Evolutionary conservation across 2,797 vertebrate genomes (phyloP), one percentile per base, ranked within the genome.

Genomic region (Leptatherina wallacei): DNA sequence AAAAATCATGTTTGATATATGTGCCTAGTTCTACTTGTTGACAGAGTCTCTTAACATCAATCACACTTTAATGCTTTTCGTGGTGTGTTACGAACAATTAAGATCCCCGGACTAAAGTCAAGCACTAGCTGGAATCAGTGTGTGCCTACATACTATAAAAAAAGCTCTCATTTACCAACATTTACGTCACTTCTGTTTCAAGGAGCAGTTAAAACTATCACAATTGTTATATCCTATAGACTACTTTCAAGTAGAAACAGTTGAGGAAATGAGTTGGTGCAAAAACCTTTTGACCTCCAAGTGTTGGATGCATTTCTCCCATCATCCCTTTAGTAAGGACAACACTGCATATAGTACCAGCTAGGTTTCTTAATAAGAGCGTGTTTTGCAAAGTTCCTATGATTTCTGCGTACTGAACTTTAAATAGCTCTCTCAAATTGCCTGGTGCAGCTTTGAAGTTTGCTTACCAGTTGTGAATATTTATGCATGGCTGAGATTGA

Each of bases 361-460:
- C 65, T 24, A 40, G 13, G 33, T 24, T 42, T 49, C 60, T 58
- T 57, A 69, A 76, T 52, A 54, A 13, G 9, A 61, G 57, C 14
- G 44, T 68, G 47, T 52, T 32, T 13, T 69, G 64, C 33, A 58
- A 54, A 35, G 29, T 55, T 71, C 10, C 40, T 44, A 30, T 27
- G 60, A 73, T 68, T 65, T 72, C 52, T 57, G 66, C 40, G 38
- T 38, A 20, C 69, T 54, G 27, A 58, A 81, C 79, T 77, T 87
- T 69, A 89, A 87, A 87, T 64, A 62, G 59, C 51, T 63, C 66
- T 20, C 18, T 61, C 35, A 83, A 78, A 80, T 80, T 76, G 63
- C 78, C 72, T 74, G 62, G n/a, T 71, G 73, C 58, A 69, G 73
- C 86, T 87, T 89, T 90, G 85, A 86, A 84, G 80, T 85, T 55